Conservation (phyloP, 2,113 vertebrate species). For the Colossoma macropomum region DNA sequence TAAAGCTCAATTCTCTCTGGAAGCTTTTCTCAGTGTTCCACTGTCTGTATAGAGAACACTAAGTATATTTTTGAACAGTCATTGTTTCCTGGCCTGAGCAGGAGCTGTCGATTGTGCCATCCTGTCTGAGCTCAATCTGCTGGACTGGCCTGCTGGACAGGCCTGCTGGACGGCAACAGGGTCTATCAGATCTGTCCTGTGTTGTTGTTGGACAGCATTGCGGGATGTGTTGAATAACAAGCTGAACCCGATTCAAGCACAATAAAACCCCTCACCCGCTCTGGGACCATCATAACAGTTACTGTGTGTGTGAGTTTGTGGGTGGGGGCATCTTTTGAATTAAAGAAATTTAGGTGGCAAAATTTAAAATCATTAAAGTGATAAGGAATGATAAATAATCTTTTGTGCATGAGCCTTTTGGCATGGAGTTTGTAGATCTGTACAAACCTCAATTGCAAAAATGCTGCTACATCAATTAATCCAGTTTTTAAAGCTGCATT, state of each 20-base stretch:
- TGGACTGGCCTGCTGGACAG: not conserved
- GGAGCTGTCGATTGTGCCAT: not conserved
- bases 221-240: conserved; percentile 45
- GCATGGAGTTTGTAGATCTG: too few relatives aligned
- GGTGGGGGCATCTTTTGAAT: not conserved
- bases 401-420: too few relatives aligned
- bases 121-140: not conserved
- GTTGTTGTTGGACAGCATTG: conserved; percentile 49
- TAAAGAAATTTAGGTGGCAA: too few relatives aligned
- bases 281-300: conserved; percentile 46
- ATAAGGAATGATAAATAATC: not conserved
- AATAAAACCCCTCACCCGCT: conserved; percentile 50
- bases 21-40: too few relatives aligned
- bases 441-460: too few relatives aligned
- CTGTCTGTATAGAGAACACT: too few relatives aligned
- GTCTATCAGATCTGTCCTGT: conserved; percentile 35
- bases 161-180: not conserved
- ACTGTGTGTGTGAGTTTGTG: not conserved
- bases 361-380: not conserved
- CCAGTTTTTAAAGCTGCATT: too few relatives aligned
- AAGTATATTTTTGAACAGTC: too few relatives aligned
- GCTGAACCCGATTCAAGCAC: conserved; percentile 54
- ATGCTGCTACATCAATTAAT: too few relatives aligned
- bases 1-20: too few relatives aligned
- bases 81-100: too few relatives aligned